Percentiles rank a stretch among this genome's conserved stretches.
These are phyloP conservation scores for Drosophila malerkotliana DNA, from an alignment of 1,140 invertebrate genomes.

Conservation along the genomic window DNA sequence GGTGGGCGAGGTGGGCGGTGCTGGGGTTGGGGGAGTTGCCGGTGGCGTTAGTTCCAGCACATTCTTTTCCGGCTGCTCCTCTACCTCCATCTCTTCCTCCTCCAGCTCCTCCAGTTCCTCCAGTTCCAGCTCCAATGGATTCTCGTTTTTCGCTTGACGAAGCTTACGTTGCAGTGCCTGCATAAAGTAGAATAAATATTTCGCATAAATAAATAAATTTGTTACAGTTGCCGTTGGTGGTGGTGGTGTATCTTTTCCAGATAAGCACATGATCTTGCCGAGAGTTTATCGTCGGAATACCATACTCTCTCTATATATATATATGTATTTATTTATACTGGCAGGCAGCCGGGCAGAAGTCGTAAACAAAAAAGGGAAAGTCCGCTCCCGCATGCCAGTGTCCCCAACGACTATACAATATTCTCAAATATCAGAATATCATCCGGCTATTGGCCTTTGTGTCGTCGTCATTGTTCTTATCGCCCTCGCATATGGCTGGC, in stretches of 20 bases:
- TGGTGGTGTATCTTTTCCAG: constrained; percentile 29
- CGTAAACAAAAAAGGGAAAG: constrained; percentile 64
- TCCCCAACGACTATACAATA: neutral
- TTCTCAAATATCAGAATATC: constrained; percentile 30
- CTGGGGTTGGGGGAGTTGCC: constrained; percentile 61
- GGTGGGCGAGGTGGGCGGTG: constrained; percentile 60
- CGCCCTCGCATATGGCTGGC: constrained; percentile 39
- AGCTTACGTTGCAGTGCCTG: constrained; percentile 72
- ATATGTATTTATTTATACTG: neutral
- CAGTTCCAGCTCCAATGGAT: constrained; percentile 11
- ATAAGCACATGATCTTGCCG: constrained; percentile 52
- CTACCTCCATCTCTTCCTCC: constrained; percentile 10
- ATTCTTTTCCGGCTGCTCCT: constrained; percentile 48
- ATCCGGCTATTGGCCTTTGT: constrained; percentile 76
- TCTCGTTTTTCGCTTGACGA: constrained; percentile 53
- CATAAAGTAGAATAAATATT: constrained; percentile 42
- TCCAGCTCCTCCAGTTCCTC: constrained; percentile 20
- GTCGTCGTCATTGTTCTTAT: constrained; percentile 70
- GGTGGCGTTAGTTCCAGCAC: constrained; percentile 65
- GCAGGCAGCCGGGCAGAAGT: neutral
- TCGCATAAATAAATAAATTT: constrained; percentile 59
- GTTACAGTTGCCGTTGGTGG: constrained; percentile 9
- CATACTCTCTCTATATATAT: neutral
- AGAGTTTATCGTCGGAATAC: constrained; percentile 37
- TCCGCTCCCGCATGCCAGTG: constrained; percentile 9